A percentile compares a stretch with the other conserved stretches of the same genome.
phyloP scores from a whole-genome alignment of 2,888 invertebrate species.

The Ypsolopha scabrella region DNA sequence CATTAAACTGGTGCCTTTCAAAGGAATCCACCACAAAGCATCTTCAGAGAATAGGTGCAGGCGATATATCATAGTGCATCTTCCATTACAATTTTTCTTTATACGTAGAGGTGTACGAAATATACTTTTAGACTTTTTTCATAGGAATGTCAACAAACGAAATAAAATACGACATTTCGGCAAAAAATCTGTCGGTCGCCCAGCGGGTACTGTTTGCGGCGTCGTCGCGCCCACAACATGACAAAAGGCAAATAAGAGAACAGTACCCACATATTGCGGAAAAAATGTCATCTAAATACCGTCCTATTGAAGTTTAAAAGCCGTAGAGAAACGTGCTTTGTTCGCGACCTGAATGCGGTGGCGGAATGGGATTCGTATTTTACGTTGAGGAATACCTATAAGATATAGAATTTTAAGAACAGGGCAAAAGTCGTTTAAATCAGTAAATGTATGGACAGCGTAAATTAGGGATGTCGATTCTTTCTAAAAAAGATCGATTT shows the following conservation, averaged over 20 bases:
- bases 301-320: slow-evolving; percentile 66
- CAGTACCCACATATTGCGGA: slow-evolving; percentile 37
- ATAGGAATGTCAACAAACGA: slow-evolving; percentile 49
- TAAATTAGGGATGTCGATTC: too few relatives aligned
- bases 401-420: slow-evolving; percentile 5
- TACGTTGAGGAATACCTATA: slow-evolving; percentile 16
- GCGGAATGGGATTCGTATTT: slow-evolving; percentile 65
- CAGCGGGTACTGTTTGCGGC: slow-evolving; percentile 66
- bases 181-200: slow-evolving; percentile 52
- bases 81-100: slow-evolving; percentile 47
- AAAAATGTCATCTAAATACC: slow-evolving; percentile 65
- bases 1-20: slow-evolving; percentile 12
- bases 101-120: slow-evolving; percentile 20
- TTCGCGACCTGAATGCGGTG: slow-evolving; percentile 55
- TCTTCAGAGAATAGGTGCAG: slow-evolving; percentile 34
- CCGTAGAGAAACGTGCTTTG: slow-evolving; percentile 59
- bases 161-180: slow-evolving; percentile 60
- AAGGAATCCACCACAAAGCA: slow-evolving; percentile 35
- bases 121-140: slow-evolving; percentile 33
- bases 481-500: too few relatives aligned
- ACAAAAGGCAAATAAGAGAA: slow-evolving; percentile 70
- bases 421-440: slow-evolving; percentile 22
- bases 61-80: slow-evolving; percentile 57
- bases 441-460: slow-evolving; percentile 9
- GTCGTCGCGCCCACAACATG: slow-evolving; percentile 65